A percentile compares a stretch with the other conserved stretches of the same genome.
These are phyloP conservation scores for Esperia sulphurella DNA, from an alignment of 2,888 invertebrate species.

Conservation along the genomic window DNA sequence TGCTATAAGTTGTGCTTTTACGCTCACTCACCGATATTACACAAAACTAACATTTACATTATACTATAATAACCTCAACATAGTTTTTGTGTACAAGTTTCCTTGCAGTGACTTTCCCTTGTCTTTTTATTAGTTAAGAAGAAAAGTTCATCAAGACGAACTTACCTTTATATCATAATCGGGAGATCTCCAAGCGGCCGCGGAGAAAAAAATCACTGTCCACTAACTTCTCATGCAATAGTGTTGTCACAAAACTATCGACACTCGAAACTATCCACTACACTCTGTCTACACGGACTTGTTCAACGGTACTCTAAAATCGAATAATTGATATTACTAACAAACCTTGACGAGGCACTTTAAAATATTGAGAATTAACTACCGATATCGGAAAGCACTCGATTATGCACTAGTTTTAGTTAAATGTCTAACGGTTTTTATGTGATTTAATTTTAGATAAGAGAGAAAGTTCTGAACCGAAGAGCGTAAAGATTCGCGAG, in stretches of 20 bases:
- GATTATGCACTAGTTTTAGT: conserved; percentile 22
- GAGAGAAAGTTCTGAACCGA: conserved; percentile 17
- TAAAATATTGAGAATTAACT: conserved; percentile 24
- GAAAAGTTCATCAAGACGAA: background rate
- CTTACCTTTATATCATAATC: conserved; percentile 68
- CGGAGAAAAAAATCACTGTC: conserved; percentile 34
- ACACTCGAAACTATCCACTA: conserved; percentile 25
- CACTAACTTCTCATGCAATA: conserved; percentile 24
- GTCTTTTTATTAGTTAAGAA: background rate
- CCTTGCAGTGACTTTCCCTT: background rate
- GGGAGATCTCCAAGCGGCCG: conserved; percentile 38
- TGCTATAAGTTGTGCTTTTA: too few relatives aligned
- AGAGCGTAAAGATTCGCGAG: conserved; percentile 9
- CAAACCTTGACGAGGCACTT: conserved; percentile 40
- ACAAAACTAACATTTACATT: too few relatives aligned
- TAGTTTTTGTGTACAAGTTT: too few relatives aligned
- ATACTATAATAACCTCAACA: too few relatives aligned
- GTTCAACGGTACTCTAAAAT: conserved; percentile 14
- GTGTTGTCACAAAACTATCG: conserved; percentile 26
- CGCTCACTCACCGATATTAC: too few relatives aligned
- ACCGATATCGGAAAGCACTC: conserved; percentile 24
- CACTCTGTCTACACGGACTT: conserved; percentile 13
- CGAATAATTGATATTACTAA: conserved; percentile 16
- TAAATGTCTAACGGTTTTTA: conserved; percentile 14
- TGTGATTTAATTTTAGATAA: conserved; percentile 19